A percentile compares a stretch with the other conserved stretches of the same genome.
phyloP scores from a whole-genome alignment of 2,888 invertebrate genomes.

The Perithous albicinctus region DNA sequence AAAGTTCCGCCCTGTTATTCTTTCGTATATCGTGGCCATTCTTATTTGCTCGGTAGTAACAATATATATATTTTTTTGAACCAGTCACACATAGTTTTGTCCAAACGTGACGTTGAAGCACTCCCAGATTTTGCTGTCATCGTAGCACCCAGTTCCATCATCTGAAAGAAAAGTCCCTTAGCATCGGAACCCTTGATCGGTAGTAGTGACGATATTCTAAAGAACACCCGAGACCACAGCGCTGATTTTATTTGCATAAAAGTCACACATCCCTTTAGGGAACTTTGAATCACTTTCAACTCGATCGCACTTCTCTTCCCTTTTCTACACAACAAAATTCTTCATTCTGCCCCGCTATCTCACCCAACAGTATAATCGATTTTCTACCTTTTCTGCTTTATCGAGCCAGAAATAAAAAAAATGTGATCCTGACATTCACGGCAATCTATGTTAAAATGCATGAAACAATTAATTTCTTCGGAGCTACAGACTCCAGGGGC shows the following conservation, averaged over 20 bases:
- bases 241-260: conserved; percentile 13
- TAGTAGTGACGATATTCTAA: no score
- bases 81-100: no score
- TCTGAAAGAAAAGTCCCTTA: no score
- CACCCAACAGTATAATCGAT: conserved; percentile 4
- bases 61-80: no score
- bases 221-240: not conserved
- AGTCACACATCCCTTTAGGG: not conserved
- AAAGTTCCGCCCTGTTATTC: no score
- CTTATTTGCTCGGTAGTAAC: no score
- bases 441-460: not conserved
- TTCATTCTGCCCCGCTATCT: not conserved
- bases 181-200: no score
- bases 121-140: no score
- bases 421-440: not conserved
- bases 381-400: not conserved
- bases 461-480: conserved; percentile 27
- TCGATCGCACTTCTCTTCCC: not conserved
- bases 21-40: no score
- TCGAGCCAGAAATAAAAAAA: not conserved
- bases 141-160: no score
- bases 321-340: not conserved
- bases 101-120: no score
- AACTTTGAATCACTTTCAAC: not conserved
- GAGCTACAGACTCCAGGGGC: conserved; percentile 7